Percentiles rank a stretch among this genome's conserved stretches.
Conservation (phyloP, 2,113 vertebrate genomes). For the Polyodon spathula region DNA sequence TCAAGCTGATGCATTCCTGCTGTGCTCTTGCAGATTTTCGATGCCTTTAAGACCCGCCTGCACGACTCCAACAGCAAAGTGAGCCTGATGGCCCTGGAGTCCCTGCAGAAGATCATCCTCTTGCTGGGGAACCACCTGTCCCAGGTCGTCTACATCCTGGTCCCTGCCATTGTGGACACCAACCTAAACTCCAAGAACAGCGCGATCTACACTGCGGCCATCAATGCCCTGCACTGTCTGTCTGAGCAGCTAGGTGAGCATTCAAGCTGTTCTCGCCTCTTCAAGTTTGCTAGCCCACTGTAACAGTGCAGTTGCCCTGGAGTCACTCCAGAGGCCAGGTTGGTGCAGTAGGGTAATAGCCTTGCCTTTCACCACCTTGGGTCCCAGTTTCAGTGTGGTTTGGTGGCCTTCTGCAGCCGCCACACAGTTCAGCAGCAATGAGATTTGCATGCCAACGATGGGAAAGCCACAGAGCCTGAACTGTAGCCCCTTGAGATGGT, state of each 20-base stretch:
- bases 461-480: too few relatives aligned
- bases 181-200: conserved; percentile 92
- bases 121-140: conserved; percentile 70
- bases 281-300: neutral
- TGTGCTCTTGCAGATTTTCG: conserved; percentile 66
- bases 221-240: conserved; percentile 66
- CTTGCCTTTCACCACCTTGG: too few relatives aligned
- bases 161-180: conserved; percentile 87
- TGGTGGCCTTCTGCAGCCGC: too few relatives aligned
- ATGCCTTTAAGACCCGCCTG: conserved; percentile 76
- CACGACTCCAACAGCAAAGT: conserved; percentile 93
- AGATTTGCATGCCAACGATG: too few relatives aligned
- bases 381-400: too few relatives aligned
- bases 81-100: conserved; percentile 74
- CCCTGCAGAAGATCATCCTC: conserved; percentile 71
- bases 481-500: too few relatives aligned
- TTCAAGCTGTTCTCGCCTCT: neutral
- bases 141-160: conserved; percentile 76
- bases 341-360: too few relatives aligned
- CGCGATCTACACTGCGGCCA: conserved; percentile 74
- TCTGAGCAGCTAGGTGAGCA: conserved; percentile 66
- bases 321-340: neutral
- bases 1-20: neutral
- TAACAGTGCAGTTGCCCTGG: neutral
- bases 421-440: too few relatives aligned